These are phyloP conservation scores for Azorinus chamasolen DNA, from an alignment of 2,888 invertebrate species.

Conservation along the genomic window DNA sequence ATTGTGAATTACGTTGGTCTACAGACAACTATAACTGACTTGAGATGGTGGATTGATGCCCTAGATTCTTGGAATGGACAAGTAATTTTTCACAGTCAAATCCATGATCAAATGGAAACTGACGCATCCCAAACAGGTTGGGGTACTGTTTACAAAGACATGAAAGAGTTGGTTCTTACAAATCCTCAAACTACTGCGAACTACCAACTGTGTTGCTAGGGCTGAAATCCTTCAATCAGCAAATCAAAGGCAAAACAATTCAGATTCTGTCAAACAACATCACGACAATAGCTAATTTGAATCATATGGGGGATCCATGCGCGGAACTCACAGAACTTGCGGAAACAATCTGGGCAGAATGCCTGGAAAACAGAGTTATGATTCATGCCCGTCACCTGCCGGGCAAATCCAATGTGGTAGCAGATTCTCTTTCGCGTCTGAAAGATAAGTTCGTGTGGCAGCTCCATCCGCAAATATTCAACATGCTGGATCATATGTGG, in stretches of 20 bases:
- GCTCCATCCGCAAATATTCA: conserved; percentile 29
- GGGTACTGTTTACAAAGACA: conserved; percentile 15
- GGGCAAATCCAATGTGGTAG: conserved; percentile 16
- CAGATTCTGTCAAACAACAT: conserved; percentile 33
- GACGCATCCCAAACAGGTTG: too few relatives aligned
- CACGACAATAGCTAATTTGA: conserved; percentile 15
- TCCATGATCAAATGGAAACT: too few relatives aligned
- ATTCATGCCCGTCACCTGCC: conserved; percentile 13
- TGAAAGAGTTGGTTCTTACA: conserved; percentile 8
- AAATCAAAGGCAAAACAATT: not conserved
- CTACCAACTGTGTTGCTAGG: conserved; percentile 21
- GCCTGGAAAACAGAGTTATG: conserved; percentile 7
- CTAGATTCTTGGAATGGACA: too few relatives aligned
- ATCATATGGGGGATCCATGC: conserved; percentile 9
- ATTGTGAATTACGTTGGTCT: too few relatives aligned
- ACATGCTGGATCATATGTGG: conserved; percentile 26
- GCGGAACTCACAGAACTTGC: conserved; percentile 15
- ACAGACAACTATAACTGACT: too few relatives aligned
- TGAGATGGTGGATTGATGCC: too few relatives aligned
- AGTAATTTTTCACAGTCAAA: too few relatives aligned
- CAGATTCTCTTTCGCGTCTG: conserved; percentile 22
- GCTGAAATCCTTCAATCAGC: conserved; percentile 16
- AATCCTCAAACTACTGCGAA: conserved; percentile 30
- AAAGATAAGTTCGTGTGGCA: conserved; percentile 26
- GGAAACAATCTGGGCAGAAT: conserved; percentile 13